phyloP scores from a whole-genome alignment of 2,797 vertebrate species.

The Helicolenus hilgendorfi region DNA sequence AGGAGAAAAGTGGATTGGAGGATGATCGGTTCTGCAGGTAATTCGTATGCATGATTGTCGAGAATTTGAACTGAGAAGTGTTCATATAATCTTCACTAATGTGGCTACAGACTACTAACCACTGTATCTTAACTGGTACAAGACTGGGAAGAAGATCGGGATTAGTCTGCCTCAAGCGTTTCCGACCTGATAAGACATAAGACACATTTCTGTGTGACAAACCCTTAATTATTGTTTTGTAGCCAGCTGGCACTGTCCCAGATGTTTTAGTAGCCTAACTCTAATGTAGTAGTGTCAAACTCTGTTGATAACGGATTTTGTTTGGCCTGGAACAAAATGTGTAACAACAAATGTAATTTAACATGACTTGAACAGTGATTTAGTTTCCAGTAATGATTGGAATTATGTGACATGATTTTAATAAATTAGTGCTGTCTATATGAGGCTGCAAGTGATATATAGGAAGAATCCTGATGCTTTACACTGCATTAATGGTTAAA shows the following conservation, averaged over 20 bases:
- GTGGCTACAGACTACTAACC: not conserved
- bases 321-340: not conserved
- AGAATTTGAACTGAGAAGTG: not conserved
- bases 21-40: not conserved
- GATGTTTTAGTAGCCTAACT: not conserved
- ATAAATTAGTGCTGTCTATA: not conserved
- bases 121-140: not conserved
- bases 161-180: slow-evolving; percentile 8
- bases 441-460: not conserved
- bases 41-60: not conserved
- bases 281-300: not conserved
- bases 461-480: not conserved
- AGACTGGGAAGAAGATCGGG: not conserved
- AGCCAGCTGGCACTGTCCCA: slow-evolving; percentile 1
- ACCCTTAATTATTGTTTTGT: not conserved
- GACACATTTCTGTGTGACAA: not conserved
- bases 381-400: not conserved
- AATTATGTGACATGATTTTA: not conserved
- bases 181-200: slow-evolving; percentile 31
- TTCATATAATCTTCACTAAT: not conserved
- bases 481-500: not conserved
- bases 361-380: not conserved
- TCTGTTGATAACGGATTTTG: too few species aligned
- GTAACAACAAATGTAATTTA: not conserved
- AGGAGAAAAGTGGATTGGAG: not conserved